Conservation (phyloP, 2,797 vertebrate genomes). For the Sebastes matsubarae region DNA sequence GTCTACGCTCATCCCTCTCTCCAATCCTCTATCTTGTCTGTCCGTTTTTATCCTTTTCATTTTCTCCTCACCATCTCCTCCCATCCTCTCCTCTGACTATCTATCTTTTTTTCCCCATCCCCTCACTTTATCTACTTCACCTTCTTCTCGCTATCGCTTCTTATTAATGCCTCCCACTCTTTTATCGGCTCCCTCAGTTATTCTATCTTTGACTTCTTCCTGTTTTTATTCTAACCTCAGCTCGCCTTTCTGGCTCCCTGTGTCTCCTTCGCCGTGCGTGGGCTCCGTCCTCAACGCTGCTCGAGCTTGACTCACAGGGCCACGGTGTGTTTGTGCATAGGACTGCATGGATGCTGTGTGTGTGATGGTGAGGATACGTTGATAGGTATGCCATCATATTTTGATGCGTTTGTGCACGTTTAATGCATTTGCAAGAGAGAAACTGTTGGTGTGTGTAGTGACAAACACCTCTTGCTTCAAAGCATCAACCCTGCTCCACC, state of each 20-base stretch:
- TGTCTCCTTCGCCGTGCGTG: neutral
- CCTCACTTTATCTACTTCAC: slow-evolving; percentile 10
- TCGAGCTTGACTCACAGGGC: slow-evolving; percentile 1
- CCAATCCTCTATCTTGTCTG: neutral
- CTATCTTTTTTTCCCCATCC: neutral
- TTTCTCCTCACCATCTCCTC: neutral
- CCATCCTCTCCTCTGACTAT: neutral
- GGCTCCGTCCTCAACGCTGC: slow-evolving; percentile 5
- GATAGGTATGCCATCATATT: neutral
- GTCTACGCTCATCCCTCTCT: neutral
- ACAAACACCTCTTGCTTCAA: slow-evolving; percentile 35
- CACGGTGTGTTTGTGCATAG: neutral
- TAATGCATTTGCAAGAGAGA: slow-evolving; percentile 5
- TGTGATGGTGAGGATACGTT: neutral
- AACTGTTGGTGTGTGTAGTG: neutral
- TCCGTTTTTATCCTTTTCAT: neutral
- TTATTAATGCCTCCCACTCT: slow-evolving; percentile 3
- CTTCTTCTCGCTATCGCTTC: neutral
- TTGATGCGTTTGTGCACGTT: neutral
- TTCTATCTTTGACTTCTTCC: slow-evolving; percentile 25
- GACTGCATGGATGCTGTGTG: neutral
- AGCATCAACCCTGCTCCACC: slow-evolving; percentile 62
- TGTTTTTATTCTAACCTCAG: slow-evolving; percentile 20
- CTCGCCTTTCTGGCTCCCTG: neutral
- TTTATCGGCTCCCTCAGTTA: slow-evolving; percentile 1